phyloP scores from a whole-genome alignment of 37 sponge, comb jelly and placozoan genomes.

The Spongia lamella region DNA sequence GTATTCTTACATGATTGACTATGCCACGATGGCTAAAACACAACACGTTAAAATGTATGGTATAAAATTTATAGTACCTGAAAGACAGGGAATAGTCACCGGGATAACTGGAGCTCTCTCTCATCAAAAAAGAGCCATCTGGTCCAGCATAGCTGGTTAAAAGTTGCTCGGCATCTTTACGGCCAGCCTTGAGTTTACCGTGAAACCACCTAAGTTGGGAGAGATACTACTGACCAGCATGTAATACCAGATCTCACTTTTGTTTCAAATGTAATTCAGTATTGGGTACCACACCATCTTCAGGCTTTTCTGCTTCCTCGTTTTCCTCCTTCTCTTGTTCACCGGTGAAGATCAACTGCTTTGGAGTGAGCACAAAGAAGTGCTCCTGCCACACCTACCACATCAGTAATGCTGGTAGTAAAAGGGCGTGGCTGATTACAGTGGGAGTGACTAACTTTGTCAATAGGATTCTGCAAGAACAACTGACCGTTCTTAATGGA shows the following conservation, averaged over 20 bases:
- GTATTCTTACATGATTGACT: slow-evolving; percentile 79
- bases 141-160: slow-evolving; percentile 70
- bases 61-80: slow-evolving; percentile 40
- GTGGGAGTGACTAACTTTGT: slow-evolving; percentile 55
- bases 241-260: slow-evolving; percentile 30
- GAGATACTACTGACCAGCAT: background rate
- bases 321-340: slow-evolving; percentile 73
- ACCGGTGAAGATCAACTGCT: slow-evolving; percentile 76
- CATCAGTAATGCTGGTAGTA: background rate
- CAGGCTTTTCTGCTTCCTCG: slow-evolving; percentile 58
- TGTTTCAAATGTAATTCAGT: slow-evolving; percentile 68
- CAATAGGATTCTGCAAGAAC: slow-evolving; percentile 84
- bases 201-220: slow-evolving; percentile 74
- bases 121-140: slow-evolving; percentile 89
- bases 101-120: slow-evolving; percentile 90
- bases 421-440: background rate
- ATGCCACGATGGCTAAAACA: slow-evolving; percentile 48
- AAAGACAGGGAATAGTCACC: slow-evolving; percentile 93
- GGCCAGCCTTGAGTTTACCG: slow-evolving; percentile 65
- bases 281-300: slow-evolving; percentile 41
- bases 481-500: slow-evolving; percentile 80
- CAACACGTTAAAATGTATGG: background rate
- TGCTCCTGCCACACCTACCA: slow-evolving; percentile 75
- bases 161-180: slow-evolving; percentile 75
- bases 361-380: slow-evolving; percentile 83